phyloP scores from a whole-genome alignment of 2,797 vertebrate species.

The Alcedo quadribrachys region DNA sequence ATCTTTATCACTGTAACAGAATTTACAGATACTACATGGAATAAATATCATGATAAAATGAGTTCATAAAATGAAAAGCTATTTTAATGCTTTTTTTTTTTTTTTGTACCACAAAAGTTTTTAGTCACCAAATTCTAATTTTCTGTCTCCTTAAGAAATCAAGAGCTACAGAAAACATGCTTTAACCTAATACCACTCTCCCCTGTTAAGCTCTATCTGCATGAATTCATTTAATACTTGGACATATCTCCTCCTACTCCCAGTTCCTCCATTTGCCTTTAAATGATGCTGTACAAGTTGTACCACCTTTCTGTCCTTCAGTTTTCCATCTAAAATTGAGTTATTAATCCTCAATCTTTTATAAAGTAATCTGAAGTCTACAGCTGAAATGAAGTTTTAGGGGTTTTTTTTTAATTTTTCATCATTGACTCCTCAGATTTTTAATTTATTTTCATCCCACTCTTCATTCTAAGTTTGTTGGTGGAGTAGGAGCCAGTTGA shows the following conservation, averaged over 20 bases:
- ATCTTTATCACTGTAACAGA: neutral
- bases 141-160: neutral
- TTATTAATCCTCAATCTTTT: neutral
- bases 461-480: neutral
- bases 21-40: neutral
- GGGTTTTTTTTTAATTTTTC: neutral
- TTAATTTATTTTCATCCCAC: neutral
- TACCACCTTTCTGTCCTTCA: neutral
- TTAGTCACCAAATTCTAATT: neutral
- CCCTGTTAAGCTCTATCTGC: neutral
- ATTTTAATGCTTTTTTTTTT: neutral
- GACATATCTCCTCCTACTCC: neutral
- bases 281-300: neutral
- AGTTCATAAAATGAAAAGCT: neutral
- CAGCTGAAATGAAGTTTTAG: neutral
- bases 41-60: neutral
- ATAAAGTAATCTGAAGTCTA: neutral
- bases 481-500: neutral
- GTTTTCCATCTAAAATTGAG: neutral
- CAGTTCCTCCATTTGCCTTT: neutral
- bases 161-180: neutral
- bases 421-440: neutral
- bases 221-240: neutral
- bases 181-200: neutral
- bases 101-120: neutral